Evolutionary conservation across 2,113 vertebrate species (phyloP).

Genomic region (Psophia crepitans): DNA sequence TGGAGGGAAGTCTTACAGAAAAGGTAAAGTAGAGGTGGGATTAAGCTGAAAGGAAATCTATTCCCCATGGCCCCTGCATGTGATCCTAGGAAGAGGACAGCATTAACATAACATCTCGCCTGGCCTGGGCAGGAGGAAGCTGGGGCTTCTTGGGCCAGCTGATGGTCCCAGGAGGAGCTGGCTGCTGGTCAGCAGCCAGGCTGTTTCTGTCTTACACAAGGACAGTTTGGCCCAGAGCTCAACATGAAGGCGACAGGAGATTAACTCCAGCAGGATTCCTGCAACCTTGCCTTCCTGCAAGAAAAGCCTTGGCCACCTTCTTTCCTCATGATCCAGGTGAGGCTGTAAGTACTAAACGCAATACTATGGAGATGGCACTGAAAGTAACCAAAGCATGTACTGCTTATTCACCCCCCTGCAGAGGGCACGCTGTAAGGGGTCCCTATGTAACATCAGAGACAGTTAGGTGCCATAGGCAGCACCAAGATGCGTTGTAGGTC

Average conservation of each 20-base stretch:
- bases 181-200: not conserved
- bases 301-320: not conserved
- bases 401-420: not conserved
- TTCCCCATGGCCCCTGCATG: not conserved
- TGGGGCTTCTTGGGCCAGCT: not conserved
- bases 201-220: not conserved
- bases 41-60: not conserved
- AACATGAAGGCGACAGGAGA: not conserved
- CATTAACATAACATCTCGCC: not conserved
- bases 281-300: not conserved
- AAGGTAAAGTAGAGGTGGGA: not conserved
- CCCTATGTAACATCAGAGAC: not conserved
- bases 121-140: not conserved
- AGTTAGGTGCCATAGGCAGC: not conserved
- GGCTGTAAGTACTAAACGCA: not conserved
- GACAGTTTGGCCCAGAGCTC: not conserved
- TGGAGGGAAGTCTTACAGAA: not conserved
- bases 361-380: not conserved
- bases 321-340: not conserved
- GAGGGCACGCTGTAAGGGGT: not conserved
- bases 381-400: not conserved
- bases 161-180: not conserved
- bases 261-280: not conserved
- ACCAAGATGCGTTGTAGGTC: fast-evolving
- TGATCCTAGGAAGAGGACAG: not conserved